Conservation (phyloP, 1,140 invertebrate species). For the Drosophila watanabei region DNA sequence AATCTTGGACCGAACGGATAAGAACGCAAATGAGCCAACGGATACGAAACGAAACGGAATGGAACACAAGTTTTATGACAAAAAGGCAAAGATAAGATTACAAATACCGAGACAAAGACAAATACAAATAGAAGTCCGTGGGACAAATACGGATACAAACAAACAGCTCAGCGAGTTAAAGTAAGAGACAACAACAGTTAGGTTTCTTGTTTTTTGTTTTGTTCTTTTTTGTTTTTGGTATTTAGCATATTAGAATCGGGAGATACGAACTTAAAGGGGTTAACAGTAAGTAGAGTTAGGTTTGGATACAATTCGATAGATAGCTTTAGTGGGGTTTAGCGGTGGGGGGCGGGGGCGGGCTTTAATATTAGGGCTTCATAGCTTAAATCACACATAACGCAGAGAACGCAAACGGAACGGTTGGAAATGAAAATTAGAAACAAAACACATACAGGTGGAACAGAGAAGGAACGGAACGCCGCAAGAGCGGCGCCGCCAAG, state of each 20-base stretch:
- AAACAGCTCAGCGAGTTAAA: conserved; percentile 64
- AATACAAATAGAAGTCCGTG: conserved; percentile 45
- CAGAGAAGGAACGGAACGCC: conserved; percentile 22
- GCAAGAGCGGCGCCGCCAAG: conserved; percentile 12
- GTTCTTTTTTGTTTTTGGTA: not conserved
- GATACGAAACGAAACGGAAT: conserved; percentile 31
- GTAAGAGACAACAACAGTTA: conserved; percentile 53
- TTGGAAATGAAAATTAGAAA: conserved; percentile 36
- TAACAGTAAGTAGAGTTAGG: conserved; percentile 42
- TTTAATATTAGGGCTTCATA: conserved; percentile 17
- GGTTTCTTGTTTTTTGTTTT: conserved; percentile 12
- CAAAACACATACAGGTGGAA: conserved; percentile 23
- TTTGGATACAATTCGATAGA: conserved; percentile 43
- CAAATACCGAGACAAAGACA: conserved; percentile 43
- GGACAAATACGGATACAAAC: conserved; percentile 50
- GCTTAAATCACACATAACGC: conserved; percentile 44
- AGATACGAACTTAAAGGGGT: conserved; percentile 31
- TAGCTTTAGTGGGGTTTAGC: conserved; percentile 39
- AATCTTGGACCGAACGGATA: not conserved
- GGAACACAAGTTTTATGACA: conserved; percentile 47
- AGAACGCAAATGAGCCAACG: not conserved
- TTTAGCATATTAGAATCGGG: conserved; percentile 41
- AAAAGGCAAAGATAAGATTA: conserved; percentile 45
- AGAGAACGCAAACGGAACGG: conserved; percentile 40
- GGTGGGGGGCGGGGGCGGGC: not conserved